These are phyloP conservation scores for Apostichopus californicus DNA, from an alignment of 35 echinoderm and acorn worm species.

Conservation along the genomic window DNA sequence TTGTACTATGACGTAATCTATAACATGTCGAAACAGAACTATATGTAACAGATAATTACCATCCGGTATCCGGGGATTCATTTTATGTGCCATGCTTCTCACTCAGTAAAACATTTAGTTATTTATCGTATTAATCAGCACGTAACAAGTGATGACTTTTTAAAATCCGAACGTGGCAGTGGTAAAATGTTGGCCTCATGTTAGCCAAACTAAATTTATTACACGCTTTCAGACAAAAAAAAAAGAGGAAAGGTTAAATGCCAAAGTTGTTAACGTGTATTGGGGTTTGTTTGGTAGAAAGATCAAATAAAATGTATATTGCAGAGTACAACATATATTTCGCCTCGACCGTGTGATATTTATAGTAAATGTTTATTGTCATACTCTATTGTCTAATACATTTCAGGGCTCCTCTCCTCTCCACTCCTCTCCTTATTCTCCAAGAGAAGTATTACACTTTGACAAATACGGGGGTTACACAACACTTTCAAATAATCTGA, in stretches of 20 bases:
- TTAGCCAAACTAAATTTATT: constrained; percentile 11
- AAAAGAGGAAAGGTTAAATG: not conserved
- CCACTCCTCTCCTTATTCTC: not conserved
- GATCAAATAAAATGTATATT: not conserved
- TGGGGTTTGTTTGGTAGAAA: not conserved
- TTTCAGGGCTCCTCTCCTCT: not conserved
- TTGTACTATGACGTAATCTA: too few relatives aligned
- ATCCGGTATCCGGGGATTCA: too few relatives aligned
- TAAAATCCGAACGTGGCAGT: too few relatives aligned
- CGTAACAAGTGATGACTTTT: too few relatives aligned
- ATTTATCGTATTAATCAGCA: too few relatives aligned
- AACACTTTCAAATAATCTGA: not conserved
- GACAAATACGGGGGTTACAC: not conserved
- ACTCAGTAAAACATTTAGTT: too few relatives aligned
- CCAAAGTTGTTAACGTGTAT: constrained; percentile 10
- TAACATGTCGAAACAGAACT: too few relatives aligned
- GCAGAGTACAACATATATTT: not conserved
- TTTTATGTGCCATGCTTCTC: too few relatives aligned
- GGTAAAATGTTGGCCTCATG: not conserved
- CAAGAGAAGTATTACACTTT: not conserved
- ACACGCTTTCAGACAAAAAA: not conserved
- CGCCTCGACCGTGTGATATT: not conserved
- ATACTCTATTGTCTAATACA: too few relatives aligned
- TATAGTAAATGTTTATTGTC: not conserved
- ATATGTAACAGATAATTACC: too few relatives aligned